Base-by-base conservation (phyloP, 1,140 invertebrate species). In the Solenopsis fugax region DNA sequence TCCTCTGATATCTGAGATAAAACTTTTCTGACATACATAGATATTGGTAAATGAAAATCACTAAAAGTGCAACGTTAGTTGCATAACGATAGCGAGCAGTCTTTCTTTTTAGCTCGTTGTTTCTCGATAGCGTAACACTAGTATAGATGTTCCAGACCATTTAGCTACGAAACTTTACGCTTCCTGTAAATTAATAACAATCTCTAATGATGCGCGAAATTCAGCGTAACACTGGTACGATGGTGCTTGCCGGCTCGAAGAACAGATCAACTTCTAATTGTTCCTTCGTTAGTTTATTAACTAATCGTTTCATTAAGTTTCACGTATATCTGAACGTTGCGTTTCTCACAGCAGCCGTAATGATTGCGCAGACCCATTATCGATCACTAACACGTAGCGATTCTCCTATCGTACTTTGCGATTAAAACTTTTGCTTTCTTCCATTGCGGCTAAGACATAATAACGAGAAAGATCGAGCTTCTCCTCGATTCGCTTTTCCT, bases 201-300 rank as follows among this genome's bases (percentile, higher is more conserved):
- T 84, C 80, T 84, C 80, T 84, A 84, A 84, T 84, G 80, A 75
- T 75, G 80, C 54, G 56, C 29, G 69, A 84, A 84, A 84, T 84
- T 84, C 54, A 50, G 41, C n/a, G 21, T 13, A 56, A 12, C 48
- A 10, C 21, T 13, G 48, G 12, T 5, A 29, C 71, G 52, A 34
- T 75, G 29, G 34, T 50, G 56, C 24, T 77, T 9, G 41, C 13
- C 12, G 48, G 4, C n/a, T 65, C 76, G 62, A 21, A 52, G 13
- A 69, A n/a, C n/a, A 13, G 13, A 71, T 37, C 45, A 84, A 84
- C 69, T 84, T 82, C 34, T 84, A 84, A 84, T 84, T 84, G 54
- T 72, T 72, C 24, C n/a, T 24, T 62, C 54, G 6, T 73, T 84
- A 65, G 24, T 64, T 60, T 45, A 60, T 62, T 64, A 77, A 77